Evolutionary conservation across 2,888 invertebrate genomes (phyloP), one percentile per base, ranked within the genome.

Genomic region (Panzeria rudis): DNA sequence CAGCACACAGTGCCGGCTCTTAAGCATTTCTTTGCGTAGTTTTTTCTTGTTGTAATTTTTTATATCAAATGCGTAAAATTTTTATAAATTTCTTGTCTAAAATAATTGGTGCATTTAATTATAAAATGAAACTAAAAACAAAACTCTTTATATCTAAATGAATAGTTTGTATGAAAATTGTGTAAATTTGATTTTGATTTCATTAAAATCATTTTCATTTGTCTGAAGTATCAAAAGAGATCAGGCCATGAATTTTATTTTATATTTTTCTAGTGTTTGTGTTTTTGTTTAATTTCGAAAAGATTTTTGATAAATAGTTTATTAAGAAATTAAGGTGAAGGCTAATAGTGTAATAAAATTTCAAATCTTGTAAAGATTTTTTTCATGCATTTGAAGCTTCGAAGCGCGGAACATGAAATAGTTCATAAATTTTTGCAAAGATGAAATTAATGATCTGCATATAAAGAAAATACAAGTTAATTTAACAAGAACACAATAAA

Each of bases 271-370:
- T 13, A 25, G 32, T 50, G 11, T 56, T 3, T n/a, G 17, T 20
- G n/a, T 41, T 11, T 38, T 38, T 38, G 35, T 56, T 62, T 7
- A 75, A 59, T 75, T 52, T 44, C 50, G 11, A 69, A 59, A 73
- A 77, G 66, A 84, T 73, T 73, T 85, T 82, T 75, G 59, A 84
- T 81, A 82, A 82, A 75, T 71, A 25, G 68, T 62, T 69, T 61
- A 29, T 29, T 62, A 50, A 23, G 32, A 82, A 85, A 85, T 85
- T 85, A 85, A 85, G 82, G 82, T 85, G 64, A 82, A 85, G 85
- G 85, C 71, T 50, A 17, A n/a, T 52, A 59, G 54, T 41, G 64
- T 20, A 54, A 41, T 47, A 56, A 61, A 59, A 54, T 66, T 17
- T 23, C 3, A 52, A 61, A 50, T 47, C 13, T 1, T 79, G 47